Evolutionary conservation across 2,113 vertebrate species (phyloP).

Genomic region (Tonatia bakeri): DNA sequence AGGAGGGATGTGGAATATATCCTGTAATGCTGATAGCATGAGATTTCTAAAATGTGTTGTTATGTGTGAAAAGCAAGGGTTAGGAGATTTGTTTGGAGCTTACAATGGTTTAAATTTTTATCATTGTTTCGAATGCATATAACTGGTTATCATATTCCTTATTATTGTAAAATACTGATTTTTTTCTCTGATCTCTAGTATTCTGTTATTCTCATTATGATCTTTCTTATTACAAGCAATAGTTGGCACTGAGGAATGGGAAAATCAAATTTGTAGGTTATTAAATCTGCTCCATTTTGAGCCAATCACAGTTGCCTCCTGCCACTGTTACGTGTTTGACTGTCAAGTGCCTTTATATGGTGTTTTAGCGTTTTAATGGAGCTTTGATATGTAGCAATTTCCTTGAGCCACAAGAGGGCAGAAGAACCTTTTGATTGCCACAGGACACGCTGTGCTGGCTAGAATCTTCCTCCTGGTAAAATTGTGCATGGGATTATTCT

Average conservation of each 20-base stretch:
- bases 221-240: background rate
- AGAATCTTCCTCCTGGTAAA: background rate
- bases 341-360: slow-evolving; percentile 64
- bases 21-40: no score
- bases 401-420: slow-evolving; percentile 63
- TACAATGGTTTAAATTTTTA: background rate
- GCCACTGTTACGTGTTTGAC: background rate
- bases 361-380: slow-evolving; percentile 19
- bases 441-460: background rate
- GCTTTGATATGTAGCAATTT: background rate
- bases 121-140: background rate
- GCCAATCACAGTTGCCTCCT: background rate
- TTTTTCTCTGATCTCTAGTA: background rate
- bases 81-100: background rate
- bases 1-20: background rate
- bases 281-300: slow-evolving; percentile 10
- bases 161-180: background rate
- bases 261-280: background rate
- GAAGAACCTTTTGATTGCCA: slow-evolving; percentile 46
- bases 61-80: background rate
- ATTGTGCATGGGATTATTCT: background rate
- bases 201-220: background rate
- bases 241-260: background rate
- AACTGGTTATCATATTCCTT: background rate
- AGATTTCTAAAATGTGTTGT: background rate